A percentile compares a stretch with the other conserved stretches of the same genome.
Evolutionary conservation across 2,113 vertebrate genomes (phyloP).

Genomic region (Crotophaga sulcirostris): DNA sequence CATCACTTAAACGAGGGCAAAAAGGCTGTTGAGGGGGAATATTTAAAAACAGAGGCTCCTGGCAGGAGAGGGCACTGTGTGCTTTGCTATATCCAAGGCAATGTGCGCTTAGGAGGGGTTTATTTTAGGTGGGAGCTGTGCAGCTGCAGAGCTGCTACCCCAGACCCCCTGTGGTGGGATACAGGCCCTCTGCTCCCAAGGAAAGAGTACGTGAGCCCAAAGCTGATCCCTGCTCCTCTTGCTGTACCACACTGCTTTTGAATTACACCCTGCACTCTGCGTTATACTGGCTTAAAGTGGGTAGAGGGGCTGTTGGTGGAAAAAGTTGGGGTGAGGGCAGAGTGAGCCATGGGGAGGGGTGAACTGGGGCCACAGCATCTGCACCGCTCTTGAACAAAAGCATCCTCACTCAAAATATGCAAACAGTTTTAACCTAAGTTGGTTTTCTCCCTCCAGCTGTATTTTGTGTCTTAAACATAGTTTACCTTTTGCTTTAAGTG

Average conservation of each 20-base stretch:
- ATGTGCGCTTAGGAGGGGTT: fast-evolving
- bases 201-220: neutral
- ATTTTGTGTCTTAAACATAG: neutral
- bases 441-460: neutral
- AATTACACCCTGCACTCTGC: neutral
- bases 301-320: neutral
- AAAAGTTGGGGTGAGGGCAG: neutral
- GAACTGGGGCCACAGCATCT: neutral
- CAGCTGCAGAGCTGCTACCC: neutral
- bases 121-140: neutral
- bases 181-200: fast-evolving
- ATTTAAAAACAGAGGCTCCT: neutral
- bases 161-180: fast-evolving
- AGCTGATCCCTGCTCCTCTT: neutral
- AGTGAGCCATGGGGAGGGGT: fast-evolving
- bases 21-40: neutral
- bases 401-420: neutral
- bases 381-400: neutral
- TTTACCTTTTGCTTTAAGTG: neutral
- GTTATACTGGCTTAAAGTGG: fast-evolving
- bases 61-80: constrained; percentile 36
- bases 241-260: fast-evolving
- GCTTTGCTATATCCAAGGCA: neutral
- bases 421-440: neutral
- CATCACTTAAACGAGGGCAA: neutral